Percentiles rank a stretch among this genome's conserved stretches.
These are phyloP conservation scores for Cremastinae sp. DNA, from an alignment of 2,888 invertebrate species.

Conservation along the genomic window DNA sequence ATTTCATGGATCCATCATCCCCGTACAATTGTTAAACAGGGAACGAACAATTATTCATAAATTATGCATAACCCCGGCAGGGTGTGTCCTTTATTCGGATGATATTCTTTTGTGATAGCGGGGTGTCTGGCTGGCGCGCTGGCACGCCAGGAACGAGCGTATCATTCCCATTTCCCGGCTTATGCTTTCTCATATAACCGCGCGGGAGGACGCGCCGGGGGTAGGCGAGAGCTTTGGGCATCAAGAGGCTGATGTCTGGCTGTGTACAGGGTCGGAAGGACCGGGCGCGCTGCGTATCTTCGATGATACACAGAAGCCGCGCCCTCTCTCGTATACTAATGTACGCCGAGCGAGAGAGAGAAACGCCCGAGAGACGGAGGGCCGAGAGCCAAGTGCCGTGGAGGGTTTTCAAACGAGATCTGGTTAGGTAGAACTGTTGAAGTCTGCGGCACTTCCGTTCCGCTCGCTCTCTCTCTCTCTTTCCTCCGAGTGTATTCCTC, in stretches of 20 bases:
- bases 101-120: conserved; percentile 67
- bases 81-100: conserved; percentile 66
- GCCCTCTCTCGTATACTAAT: conserved; percentile 49
- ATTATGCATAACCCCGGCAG: conserved; percentile 62
- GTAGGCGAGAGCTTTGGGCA: conserved; percentile 7
- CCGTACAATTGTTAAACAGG: background rate
- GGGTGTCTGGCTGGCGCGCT: conserved; percentile 22
- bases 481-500: conserved; percentile 27
- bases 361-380: conserved; percentile 27
- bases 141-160: conserved; percentile 29
- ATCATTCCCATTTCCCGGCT: conserved; percentile 33
- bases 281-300: conserved; percentile 52
- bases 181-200: conserved; percentile 30
- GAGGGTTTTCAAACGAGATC: conserved; percentile 42
- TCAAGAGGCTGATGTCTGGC: conserved; percentile 51
- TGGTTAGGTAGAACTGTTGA: conserved; percentile 41
- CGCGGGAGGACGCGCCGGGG: conserved; percentile 8
- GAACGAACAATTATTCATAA: conserved; percentile 61
- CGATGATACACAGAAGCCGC: conserved; percentile 57
- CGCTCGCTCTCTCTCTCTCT: conserved; percentile 7
- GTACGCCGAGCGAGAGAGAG: conserved; percentile 10
- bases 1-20: background rate
- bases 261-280: conserved; percentile 31
- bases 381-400: too few relatives aligned
- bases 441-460: conserved; percentile 13